Conservation (phyloP, 1,140 invertebrate genomes). For the Eubasilissa regina region DNA sequence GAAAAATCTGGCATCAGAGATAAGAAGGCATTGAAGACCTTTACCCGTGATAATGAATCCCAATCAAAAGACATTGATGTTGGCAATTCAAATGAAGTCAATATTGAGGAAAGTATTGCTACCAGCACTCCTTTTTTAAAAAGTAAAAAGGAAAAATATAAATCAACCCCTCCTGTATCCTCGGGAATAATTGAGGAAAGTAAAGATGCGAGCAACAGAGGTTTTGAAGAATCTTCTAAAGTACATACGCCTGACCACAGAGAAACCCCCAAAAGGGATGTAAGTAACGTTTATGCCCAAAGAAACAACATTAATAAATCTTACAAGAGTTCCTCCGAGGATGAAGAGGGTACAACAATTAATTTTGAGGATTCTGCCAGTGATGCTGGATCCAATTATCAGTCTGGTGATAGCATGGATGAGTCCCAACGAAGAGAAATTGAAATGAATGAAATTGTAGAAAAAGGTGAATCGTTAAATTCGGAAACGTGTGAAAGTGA, state of each 20-base stretch:
- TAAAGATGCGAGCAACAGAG: not conserved
- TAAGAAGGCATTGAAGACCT: too few species aligned
- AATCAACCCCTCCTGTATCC: not conserved
- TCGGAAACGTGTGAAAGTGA: constrained; percentile 42
- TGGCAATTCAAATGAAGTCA: constrained; percentile 5
- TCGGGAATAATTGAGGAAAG: not conserved
- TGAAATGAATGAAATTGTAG: constrained; percentile 52
- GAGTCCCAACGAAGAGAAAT: constrained; percentile 47
- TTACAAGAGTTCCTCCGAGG: not conserved
- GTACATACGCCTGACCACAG: too few species aligned
- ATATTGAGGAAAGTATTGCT: constrained; percentile 12
- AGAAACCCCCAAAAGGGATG: constrained; percentile 1
- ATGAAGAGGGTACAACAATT: constrained; percentile 1
- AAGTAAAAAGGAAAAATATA: not conserved
- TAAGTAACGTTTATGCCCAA: not conserved
- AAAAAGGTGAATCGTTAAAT: constrained; percentile 48
- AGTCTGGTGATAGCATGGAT: constrained; percentile 52
- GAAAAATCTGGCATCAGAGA: too few species aligned
- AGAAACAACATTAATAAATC: not conserved
- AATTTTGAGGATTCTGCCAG: constrained; percentile 41
- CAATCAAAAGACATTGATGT: not conserved
- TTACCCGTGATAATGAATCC: not conserved
- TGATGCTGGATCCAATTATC: constrained; percentile 54
- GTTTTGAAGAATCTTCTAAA: not conserved
- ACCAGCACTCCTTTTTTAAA: constrained; percentile 23